Evolutionary conservation across 2,113 vertebrate genomes (phyloP).

Genomic region (Mus musculus): GRCm39 chr1:146064001-146064500

Average conservation of each 20-base stretch:
- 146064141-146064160: too few species aligned
- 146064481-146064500: not conserved
- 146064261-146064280: not conserved
- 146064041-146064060: too few species aligned
- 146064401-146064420: not conserved
- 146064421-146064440: not conserved
- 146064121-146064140: not conserved
- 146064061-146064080: not conserved
- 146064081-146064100: conserved; percentile 16
- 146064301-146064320: not conserved
- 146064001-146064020: not conserved
- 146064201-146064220: too few species aligned
- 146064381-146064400: not conserved
- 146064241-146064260: conserved; percentile 54
- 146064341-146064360: not conserved
- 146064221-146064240: too few species aligned
- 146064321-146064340: not conserved
- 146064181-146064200: too few species aligned
- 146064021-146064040: not conserved
- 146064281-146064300: not conserved
- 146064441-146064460: not conserved
- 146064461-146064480: not conserved
- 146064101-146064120: conserved; percentile 26
- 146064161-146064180: too few species aligned
- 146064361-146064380: not conserved